These are phyloP conservation scores for Hirtodrosophila cameraria DNA, from an alignment of 2,888 invertebrate species.

Conservation along the genomic window DNA sequence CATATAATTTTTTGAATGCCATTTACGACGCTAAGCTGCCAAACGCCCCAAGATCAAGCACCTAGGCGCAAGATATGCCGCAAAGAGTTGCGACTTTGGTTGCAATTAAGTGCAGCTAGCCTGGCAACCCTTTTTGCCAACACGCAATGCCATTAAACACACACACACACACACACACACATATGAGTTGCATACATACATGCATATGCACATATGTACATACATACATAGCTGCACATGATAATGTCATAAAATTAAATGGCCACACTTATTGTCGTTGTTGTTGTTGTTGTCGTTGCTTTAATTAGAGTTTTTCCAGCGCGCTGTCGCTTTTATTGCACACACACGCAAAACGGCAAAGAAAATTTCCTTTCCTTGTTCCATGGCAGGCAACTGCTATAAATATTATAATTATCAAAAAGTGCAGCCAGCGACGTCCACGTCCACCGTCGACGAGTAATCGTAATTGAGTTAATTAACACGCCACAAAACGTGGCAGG, in stretches of 20 bases:
- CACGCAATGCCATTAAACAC: constrained; percentile 52
- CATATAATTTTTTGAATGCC: constrained; percentile 47
- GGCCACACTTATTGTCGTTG: constrained; percentile 70
- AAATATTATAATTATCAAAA: constrained; percentile 80
- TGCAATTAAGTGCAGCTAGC: constrained; percentile 56
- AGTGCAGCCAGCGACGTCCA: constrained; percentile 60
- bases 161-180: constrained; percentile 6
- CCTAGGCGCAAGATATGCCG: constrained; percentile 15
- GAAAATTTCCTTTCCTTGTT: constrained; percentile 59
- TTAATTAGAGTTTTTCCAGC: constrained; percentile 76
- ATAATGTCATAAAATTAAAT: constrained; percentile 80
- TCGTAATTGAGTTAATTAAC: constrained; percentile 79
- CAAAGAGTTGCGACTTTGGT: constrained; percentile 50
- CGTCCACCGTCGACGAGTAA: constrained; percentile 57
- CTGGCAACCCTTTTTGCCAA: constrained; percentile 49
- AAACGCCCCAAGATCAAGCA: constrained; percentile 48
- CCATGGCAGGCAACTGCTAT: constrained; percentile 56
- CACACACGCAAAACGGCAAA: constrained; percentile 27
- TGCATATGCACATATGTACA: not conserved
- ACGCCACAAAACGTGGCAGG: constrained; percentile 77
- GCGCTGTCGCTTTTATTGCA: constrained; percentile 40
- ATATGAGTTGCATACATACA: not conserved
- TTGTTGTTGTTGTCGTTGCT: constrained; percentile 52
- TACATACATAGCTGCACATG: constrained; percentile 68
- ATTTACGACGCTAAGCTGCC: constrained; percentile 55